Evolutionary conservation across 2,888 invertebrate species (phyloP), one percentile per base, ranked within the genome.

Genomic region (Drosophila fungiperda): DNA sequence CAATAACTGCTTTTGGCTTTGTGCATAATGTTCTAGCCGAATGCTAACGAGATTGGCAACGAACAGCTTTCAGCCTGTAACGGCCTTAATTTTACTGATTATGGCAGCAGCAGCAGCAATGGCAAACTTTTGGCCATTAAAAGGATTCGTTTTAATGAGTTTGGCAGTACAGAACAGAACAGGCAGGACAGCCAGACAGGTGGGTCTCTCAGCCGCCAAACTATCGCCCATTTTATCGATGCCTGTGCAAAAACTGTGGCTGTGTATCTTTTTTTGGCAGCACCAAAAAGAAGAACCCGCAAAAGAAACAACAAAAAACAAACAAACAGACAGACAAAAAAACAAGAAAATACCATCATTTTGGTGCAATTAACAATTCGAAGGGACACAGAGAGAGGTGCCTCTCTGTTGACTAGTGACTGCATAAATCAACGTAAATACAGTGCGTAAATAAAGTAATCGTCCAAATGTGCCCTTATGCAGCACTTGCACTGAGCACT

Each of bases 381-480:
- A 64, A 60, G 48, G 58, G 52, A 32, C 42, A 32, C 23, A 26
- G 26, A 38, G 52, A 35, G 50, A 59, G 69, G 59, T 64, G 66
- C 73, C 32, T 15, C 29, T 29, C 17, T 20, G n/a, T 20, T 15
- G 58, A 49, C 59, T 60, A 78, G 60, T 58, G 68, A 80, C 75
- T 79, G 88, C 76, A 89, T 90, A 89, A 89, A 90, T 90, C 90
- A 89, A 73, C 69, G 80, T 83, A 76, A 80, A 48, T 73, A 70
- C 73, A 80, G 82, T 90, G 81, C 82, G 84, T 87, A 90, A 89
- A 89, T 89, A 89, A 90, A 89, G 89, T 90, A 89, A 89, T 89
- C 88, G 91, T 84, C 78, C 73, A 68, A 73, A 73, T 73, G 68
- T 65, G 65, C 35, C 32, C 64, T 73, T 76, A 67, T 73, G 79